These are phyloP conservation scores for Halictus rubicundus DNA, from an alignment of 1,140 invertebrate genomes.

Conservation along the genomic window DNA sequence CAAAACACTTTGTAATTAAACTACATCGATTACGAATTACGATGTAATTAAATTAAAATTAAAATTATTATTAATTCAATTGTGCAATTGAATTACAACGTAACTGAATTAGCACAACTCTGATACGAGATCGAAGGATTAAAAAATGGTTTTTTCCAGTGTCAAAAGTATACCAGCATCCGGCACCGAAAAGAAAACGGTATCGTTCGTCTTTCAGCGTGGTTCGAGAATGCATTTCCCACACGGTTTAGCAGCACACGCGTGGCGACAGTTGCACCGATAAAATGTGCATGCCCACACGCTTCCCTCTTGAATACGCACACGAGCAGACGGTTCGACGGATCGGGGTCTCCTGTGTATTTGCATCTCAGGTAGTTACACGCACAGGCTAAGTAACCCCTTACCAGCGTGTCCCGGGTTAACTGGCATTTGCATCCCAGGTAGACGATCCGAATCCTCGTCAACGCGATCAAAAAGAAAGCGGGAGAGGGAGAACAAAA, in stretches of 20 bases:
- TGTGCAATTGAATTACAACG: no score
- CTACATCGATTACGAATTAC: no score
- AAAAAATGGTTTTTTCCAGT: no score
- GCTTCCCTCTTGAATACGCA: background rate
- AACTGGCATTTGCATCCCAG: conserved; percentile 71
- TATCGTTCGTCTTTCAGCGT: background rate
- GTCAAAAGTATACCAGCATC: no score
- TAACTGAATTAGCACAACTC: no score
- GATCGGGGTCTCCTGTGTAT: conserved; percentile 33
- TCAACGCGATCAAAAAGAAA: conserved; percentile 25
- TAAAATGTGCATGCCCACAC: conserved; percentile 19
- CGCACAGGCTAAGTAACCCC: conserved; percentile 31
- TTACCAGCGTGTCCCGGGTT: conserved; percentile 9
- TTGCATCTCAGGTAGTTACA: conserved; percentile 63
- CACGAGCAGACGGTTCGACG: background rate
- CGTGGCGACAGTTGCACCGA: conserved; percentile 1
- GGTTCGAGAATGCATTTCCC: conserved; percentile 20
- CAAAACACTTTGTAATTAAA: no score
- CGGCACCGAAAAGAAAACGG: no score
- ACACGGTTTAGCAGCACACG: background rate
- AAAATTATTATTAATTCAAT: no score
- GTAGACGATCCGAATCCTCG: conserved; percentile 57
- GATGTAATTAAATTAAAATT: no score
- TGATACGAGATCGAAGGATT: no score
- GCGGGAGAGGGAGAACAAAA: conserved; percentile 41